phyloP scores from a whole-genome alignment of 2,888 invertebrate species.

The Cactoblastis cactorum region DNA sequence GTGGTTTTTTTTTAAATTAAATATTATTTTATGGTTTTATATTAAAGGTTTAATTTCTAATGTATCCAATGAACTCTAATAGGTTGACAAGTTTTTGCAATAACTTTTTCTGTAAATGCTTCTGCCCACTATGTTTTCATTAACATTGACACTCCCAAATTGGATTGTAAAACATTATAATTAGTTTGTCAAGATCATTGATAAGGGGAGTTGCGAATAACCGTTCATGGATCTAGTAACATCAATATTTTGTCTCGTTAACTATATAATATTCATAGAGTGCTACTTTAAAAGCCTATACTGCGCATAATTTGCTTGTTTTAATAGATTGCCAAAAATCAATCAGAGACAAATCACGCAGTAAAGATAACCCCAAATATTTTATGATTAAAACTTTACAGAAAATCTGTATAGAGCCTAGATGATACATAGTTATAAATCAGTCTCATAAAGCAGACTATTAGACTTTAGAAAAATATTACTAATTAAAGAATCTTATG shows the following conservation, averaged over 20 bases:
- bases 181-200: slow-evolving; percentile 38
- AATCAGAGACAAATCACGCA: too few species aligned
- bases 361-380: too few species aligned
- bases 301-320: too few species aligned
- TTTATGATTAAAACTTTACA: too few species aligned
- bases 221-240: slow-evolving; percentile 27
- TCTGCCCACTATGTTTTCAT: slow-evolving; percentile 46
- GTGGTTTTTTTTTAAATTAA: neutral
- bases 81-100: slow-evolving; percentile 6
- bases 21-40: neutral
- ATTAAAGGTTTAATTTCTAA: neutral
- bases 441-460: too few species aligned
- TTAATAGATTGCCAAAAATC: too few species aligned
- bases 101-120: slow-evolving; percentile 23
- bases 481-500: too few species aligned
- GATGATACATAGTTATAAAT: too few species aligned
- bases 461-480: too few species aligned
- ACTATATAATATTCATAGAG: neutral
- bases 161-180: slow-evolving; percentile 58
- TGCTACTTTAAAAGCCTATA: too few species aligned
- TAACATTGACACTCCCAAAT: slow-evolving; percentile 58
- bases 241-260: slow-evolving; percentile 14
- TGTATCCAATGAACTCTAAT: neutral
- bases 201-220: slow-evolving; percentile 26
- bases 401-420: too few species aligned